A percentile compares a stretch with the other conserved stretches of the same genome.
Conservation (phyloP, 2,113 vertebrate genomes). For the Chauna torquata region DNA sequence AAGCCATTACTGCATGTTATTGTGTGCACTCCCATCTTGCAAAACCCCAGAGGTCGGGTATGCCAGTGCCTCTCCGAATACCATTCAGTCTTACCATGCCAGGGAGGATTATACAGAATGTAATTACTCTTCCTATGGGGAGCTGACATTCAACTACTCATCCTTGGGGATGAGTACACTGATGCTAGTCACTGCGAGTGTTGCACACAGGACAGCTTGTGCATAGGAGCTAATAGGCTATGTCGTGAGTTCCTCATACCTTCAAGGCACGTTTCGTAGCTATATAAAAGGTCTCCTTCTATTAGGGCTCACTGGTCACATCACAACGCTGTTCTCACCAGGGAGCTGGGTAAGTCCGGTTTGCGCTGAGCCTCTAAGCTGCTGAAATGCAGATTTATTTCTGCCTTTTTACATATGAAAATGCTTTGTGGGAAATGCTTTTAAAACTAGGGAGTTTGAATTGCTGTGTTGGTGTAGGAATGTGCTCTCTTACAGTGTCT, state of each 20-base stretch:
- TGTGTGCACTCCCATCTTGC: background rate
- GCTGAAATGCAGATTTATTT: background rate
- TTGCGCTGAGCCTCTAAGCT: background rate
- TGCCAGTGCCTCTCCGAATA: background rate
- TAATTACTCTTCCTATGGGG: background rate
- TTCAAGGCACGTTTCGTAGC: background rate
- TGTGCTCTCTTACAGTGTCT: fast-evolving
- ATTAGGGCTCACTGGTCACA: background rate
- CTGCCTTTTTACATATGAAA: background rate
- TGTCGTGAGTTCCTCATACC: background rate
- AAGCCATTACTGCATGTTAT: fast-evolving
- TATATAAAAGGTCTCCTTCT: conserved; percentile 13
- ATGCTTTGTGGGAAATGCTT: background rate
- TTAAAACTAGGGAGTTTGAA: fast-evolving
- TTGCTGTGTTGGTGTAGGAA: background rate
- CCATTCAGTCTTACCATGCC: conserved; percentile 14
- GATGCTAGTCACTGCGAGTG: background rate
- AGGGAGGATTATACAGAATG: background rate
- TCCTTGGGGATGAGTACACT: background rate
- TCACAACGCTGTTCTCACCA: background rate
- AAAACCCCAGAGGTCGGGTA: background rate
- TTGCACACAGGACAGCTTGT: background rate
- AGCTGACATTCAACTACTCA: background rate
- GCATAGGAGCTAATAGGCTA: background rate
- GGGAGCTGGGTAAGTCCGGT: conserved; percentile 30